These are phyloP conservation scores for Entomyzon cyanotis DNA, from an alignment of 2,113 vertebrate species.

Conservation along the genomic window DNA sequence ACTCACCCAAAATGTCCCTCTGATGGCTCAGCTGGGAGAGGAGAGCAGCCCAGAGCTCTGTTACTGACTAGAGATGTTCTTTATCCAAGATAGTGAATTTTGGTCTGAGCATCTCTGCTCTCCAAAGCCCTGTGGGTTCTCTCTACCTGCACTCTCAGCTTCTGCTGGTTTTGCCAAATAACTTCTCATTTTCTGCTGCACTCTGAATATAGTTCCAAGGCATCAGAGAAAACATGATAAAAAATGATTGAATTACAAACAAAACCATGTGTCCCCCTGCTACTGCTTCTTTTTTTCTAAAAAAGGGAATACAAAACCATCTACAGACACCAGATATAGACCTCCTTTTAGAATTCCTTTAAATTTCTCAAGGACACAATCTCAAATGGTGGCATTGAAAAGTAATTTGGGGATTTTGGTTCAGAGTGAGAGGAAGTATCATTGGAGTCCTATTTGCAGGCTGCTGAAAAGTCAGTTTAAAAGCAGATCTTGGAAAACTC, in stretches of 20 bases:
- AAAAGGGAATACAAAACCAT: not conserved
- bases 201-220: not conserved
- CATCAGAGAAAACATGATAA: not conserved
- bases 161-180: not conserved
- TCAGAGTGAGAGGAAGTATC: not conserved
- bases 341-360: not conserved
- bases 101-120: not conserved
- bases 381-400: not conserved
- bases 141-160: not conserved
- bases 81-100: not conserved
- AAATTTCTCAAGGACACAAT: not conserved
- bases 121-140: not conserved
- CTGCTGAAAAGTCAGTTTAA: not conserved
- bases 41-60: fast-evolving
- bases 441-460: not conserved
- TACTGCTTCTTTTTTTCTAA: not conserved
- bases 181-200: not conserved
- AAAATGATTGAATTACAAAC: fast-evolving
- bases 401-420: not conserved
- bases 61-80: not conserved
- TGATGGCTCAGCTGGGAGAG: not conserved
- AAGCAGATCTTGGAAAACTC: not conserved
- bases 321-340: not conserved
- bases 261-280: not conserved
- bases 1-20: fast-evolving